These are phyloP conservation scores for Pygathrix nemaeus DNA, from an alignment of 2,113 vertebrate genomes.

Conservation along the genomic window DNA sequence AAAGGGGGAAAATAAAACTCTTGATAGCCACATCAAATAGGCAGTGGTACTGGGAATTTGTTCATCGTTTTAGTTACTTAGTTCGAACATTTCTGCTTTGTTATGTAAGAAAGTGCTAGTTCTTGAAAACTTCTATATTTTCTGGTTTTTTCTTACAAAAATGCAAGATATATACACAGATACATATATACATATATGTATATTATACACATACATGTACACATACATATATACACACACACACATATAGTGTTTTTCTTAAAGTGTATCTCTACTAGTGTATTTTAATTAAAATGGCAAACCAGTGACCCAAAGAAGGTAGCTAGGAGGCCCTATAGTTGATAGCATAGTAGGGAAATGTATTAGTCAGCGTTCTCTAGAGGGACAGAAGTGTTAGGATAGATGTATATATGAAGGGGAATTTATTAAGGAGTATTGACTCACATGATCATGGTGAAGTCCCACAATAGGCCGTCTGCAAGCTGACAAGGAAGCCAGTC, in stretches of 20 bases:
- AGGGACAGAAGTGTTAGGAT: no score
- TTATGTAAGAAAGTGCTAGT: not conserved
- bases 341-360: not conserved
- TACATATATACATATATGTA: not conserved
- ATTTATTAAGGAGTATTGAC: no score
- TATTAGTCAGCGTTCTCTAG: no score
- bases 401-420: no score
- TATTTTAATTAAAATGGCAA: slow-evolving; percentile 16
- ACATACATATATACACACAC: not conserved
- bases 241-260: not conserved
- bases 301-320: not conserved
- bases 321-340: not conserved
- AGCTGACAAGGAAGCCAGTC: no score
- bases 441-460: no score
- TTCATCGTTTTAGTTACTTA: not conserved
- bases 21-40: not conserved
- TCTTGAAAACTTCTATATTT: slow-evolving; percentile 11
- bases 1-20: not conserved
- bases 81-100: not conserved
- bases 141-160: slow-evolving; percentile 4
- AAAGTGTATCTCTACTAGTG: not conserved
- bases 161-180: not conserved
- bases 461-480: no score
- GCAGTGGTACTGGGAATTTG: not conserved
- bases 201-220: no score